Conservation (phyloP, 2,113 vertebrate genomes). For the Raphicerus campestris region DNA sequence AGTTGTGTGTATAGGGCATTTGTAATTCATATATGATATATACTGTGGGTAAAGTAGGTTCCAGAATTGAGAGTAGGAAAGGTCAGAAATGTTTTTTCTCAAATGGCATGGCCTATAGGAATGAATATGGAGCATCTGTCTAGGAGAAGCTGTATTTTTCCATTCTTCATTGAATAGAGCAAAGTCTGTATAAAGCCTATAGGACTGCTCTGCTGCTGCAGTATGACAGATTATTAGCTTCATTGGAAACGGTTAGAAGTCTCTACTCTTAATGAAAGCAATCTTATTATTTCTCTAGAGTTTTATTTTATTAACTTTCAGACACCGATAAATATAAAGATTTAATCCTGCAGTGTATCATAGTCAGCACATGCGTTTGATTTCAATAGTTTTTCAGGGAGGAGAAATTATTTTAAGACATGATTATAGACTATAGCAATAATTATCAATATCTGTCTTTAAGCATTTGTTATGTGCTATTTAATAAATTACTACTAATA, state of each 20-base stretch:
- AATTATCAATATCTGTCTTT: not conserved
- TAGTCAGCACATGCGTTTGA: not conserved
- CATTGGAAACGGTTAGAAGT: not conserved
- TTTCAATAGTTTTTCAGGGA: conserved; percentile 6
- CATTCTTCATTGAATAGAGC: not conserved
- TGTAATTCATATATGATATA: conserved; percentile 8
- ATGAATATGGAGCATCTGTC: not conserved
- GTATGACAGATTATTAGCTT: conserved; percentile 49
- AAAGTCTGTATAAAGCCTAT: not conserved
- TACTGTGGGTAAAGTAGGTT: not conserved
- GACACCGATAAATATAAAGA: conserved; percentile 42
- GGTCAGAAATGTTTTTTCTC: conserved; percentile 51
- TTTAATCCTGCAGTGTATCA: conserved; percentile 11
- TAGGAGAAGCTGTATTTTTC: not conserved
- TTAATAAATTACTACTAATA: not conserved
- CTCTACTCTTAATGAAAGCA: conserved; percentile 56
- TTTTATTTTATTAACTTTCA: conserved; percentile 66
- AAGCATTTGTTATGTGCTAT: not conserved
- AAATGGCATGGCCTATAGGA: not conserved
- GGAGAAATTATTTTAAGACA: conserved; percentile 37
- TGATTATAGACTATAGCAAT: not conserved
- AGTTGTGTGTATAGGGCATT: not conserved
- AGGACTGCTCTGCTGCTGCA: not conserved
- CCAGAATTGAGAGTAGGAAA: conserved; percentile 35
- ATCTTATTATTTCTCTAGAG: conserved; percentile 42